These are phyloP conservation scores for Solen grandis DNA, from an alignment of 1,140 invertebrate genomes.

Conservation along the genomic window DNA sequence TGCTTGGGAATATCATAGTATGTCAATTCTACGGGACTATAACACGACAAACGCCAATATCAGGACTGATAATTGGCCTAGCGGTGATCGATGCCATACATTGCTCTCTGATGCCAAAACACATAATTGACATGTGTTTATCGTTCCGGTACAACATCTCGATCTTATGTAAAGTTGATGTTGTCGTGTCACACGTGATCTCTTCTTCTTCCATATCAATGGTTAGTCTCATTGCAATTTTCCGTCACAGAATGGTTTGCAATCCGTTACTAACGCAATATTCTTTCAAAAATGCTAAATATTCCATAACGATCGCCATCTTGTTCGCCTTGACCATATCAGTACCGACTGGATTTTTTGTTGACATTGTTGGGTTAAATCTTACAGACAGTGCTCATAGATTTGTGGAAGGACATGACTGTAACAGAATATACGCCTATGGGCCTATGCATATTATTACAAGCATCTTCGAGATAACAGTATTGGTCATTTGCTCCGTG, in stretches of 20 bases:
- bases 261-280: not conserved
- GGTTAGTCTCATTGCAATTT: not conserved
- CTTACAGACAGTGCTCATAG: not conserved
- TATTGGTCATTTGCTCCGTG: not conserved
- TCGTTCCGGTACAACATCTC: not conserved
- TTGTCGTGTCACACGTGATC: not conserved
- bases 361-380: not conserved
- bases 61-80: not conserved
- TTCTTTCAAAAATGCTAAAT: not conserved
- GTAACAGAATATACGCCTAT: not conserved
- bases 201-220: not conserved
- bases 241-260: not conserved
- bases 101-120: not conserved
- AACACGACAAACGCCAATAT: not conserved
- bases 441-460: not conserved
- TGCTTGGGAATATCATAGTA: not conserved
- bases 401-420: not conserved
- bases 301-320: not conserved
- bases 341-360: not conserved
- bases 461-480: not conserved
- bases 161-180: not conserved
- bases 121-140: not conserved
- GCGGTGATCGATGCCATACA: not conserved
- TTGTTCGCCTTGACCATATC: not conserved
- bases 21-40: not conserved